A percentile compares a stretch with the other conserved stretches of the same genome.
Conservation (phyloP, 2,113 vertebrate genomes). For the Eudyptes chrysolophus region DNA sequence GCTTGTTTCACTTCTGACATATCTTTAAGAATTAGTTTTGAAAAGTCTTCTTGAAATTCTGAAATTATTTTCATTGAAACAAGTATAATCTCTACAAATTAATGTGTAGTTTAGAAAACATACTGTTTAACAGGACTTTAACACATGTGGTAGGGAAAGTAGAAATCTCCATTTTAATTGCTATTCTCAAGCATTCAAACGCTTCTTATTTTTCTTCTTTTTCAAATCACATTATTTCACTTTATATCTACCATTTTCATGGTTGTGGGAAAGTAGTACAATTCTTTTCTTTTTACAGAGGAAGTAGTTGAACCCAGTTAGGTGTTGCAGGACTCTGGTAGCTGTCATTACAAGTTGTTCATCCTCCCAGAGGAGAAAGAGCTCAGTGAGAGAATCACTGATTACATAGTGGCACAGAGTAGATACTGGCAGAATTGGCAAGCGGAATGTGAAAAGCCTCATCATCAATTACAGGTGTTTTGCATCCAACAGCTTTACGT, state of each 20-base stretch:
- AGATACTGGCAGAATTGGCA: not conserved
- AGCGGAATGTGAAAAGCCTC: not conserved
- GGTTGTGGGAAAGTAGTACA: not conserved
- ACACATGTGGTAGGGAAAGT: not conserved
- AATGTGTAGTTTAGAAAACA: not conserved
- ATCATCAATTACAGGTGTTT: not conserved
- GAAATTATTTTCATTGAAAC: not conserved
- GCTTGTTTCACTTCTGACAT: not conserved
- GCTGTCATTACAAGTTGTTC: not conserved
- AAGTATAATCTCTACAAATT: not conserved
- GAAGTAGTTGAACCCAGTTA: not conserved
- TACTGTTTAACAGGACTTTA: not conserved
- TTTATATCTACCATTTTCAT: not conserved
- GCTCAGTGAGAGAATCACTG: not conserved
- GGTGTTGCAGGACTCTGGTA: not conserved
- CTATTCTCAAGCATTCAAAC: not conserved
- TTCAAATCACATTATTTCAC: not conserved
- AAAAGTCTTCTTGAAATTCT: not conserved
- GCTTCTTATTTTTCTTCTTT: not conserved
- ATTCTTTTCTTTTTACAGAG: not conserved
- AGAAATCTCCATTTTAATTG: not conserved
- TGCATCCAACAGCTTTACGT: not conserved
- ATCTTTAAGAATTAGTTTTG: not conserved
- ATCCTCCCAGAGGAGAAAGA: not conserved
- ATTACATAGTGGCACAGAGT: not conserved